These are phyloP conservation scores for Mormyrops attenuatus DNA, from an alignment of 2,797 vertebrate species.

Conservation along the genomic window DNA sequence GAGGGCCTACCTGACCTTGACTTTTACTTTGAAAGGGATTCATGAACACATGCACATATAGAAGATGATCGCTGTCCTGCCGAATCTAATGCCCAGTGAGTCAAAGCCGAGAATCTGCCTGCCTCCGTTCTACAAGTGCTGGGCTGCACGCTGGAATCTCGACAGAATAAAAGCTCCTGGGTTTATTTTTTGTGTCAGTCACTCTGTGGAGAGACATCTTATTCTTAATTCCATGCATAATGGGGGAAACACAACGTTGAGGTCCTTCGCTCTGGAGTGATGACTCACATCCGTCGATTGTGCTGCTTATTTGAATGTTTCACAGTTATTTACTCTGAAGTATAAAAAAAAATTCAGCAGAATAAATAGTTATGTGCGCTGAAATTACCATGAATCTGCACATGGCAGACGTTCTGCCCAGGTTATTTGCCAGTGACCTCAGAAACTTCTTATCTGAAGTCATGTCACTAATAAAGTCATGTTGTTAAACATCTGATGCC, in stretches of 20 bases:
- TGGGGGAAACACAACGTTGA: not conserved
- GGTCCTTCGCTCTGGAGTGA: not conserved
- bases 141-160: not conserved
- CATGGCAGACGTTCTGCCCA: not conserved
- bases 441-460: not conserved
- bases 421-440: not conserved
- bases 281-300: not conserved
- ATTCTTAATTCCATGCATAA: not conserved
- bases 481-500: not conserved
- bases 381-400: not conserved
- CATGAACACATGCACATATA: not conserved
- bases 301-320: not conserved
- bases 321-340: not conserved
- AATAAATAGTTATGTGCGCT: not conserved
- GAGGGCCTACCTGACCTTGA: not conserved
- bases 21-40: not conserved
- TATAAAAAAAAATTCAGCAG: not conserved
- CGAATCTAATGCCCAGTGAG: not conserved
- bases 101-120: not conserved
- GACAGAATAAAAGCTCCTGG: not conserved
- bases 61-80: not conserved
- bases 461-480: not conserved
- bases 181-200: not conserved
- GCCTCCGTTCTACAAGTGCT: not conserved
- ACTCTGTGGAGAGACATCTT: not conserved